Evolutionary conservation across 1,140 invertebrate species (phyloP), one percentile per base, ranked within the genome.

Genomic region (Bombus polaris): DNA sequence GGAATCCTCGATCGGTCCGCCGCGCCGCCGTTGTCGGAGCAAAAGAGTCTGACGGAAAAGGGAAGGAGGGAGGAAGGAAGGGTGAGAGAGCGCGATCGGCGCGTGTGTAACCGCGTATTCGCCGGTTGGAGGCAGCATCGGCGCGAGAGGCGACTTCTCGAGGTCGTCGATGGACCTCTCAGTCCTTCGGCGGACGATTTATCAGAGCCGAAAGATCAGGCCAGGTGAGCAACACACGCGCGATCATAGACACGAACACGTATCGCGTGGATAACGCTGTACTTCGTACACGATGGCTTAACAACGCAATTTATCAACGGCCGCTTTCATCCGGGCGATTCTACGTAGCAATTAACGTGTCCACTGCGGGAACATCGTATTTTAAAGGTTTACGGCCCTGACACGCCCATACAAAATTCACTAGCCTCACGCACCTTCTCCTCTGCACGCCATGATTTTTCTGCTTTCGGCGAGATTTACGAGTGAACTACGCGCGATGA

Each of bases 301-400:
- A 92, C 93, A 93, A 90, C 93, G 92, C 93, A 92, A 93, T 94
- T 93, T 93, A 94, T 94, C 93, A 93, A 93, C 90, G 87, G 90
- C 89, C 92, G 90, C 93, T 93, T 93, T 93, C 93, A 93, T 93
- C 92, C 92, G 90, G 87, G 90, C 93, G 92, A 91, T 91, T 93
- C 92, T 89, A 92, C 93, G 88, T 93, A 93, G 93, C 93, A 94
- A 93, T 94, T 94, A 94, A 93, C 92, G 92, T 93, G 91, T 94
- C 91, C 93, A 93, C 92, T 83, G 88, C 88, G 89, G 92, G 89
- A 93, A 93, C 93, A 93, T 94, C 93, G 92, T 94, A 93, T 93
- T 93, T 93, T 93, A 93, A 93, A 91, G 91, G 66, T 93, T 94
- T 93, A 93, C 92, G 90, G 90, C 91, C 90, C 87, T 59, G 93